Conservation (phyloP, 2,888 invertebrate genomes). For the Gerris lacustris region DNA sequence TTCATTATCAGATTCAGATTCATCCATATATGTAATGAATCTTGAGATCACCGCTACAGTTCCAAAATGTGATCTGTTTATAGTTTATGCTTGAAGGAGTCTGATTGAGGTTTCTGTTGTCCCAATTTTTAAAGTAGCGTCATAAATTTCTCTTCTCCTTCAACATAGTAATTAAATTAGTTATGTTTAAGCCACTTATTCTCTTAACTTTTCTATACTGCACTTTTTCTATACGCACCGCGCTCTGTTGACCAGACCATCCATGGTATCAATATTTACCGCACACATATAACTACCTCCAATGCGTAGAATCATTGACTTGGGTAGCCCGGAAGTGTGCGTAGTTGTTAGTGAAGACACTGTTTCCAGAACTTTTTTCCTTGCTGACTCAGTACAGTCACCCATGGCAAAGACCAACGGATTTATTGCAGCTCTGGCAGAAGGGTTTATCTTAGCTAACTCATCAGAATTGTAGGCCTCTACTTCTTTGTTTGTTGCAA, state of each 20-base stretch:
- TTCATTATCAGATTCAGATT: no score
- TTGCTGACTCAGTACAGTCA: not conserved
- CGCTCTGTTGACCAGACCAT: constrained; percentile 22
- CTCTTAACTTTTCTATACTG: no score
- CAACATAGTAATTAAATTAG: no score
- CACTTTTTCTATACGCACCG: no score
- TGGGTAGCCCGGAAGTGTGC: not conserved
- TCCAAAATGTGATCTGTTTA: no score
- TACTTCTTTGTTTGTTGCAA: not conserved
- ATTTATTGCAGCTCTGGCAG: not conserved
- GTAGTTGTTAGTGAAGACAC: not conserved
- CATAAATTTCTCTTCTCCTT: no score
- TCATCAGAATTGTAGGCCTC: not conserved
- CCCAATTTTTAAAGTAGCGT: no score
- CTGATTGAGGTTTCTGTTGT: no score
- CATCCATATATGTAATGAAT: no score
- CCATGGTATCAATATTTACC: constrained; percentile 17
- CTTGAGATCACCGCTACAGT: no score
- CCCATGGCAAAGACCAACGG: not conserved
- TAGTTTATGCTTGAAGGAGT: no score
- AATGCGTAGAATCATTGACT: constrained; percentile 14
- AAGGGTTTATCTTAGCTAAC: not conserved
- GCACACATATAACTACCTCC: constrained; percentile 18
- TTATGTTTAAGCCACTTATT: no score
- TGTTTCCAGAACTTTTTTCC: not conserved